These are phyloP conservation scores for Mesopsocus fuscifrons DNA, from an alignment of 2,888 invertebrate genomes.

Conservation along the genomic window DNA sequence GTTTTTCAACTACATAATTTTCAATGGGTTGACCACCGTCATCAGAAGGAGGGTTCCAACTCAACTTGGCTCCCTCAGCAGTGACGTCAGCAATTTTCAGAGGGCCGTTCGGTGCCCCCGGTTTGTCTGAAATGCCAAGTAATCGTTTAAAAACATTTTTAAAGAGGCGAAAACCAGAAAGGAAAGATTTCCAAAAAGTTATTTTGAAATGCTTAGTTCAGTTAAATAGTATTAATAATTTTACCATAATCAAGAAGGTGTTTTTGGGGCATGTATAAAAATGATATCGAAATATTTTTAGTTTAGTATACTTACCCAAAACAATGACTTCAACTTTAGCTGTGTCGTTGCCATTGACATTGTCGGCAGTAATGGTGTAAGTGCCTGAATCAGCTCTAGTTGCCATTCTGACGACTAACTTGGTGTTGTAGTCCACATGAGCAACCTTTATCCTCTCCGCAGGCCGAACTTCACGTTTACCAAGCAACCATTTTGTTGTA, in stretches of 20 bases:
- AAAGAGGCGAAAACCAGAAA: too few species aligned
- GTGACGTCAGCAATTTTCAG: conserved; percentile 77
- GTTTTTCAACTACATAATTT: conserved; percentile 85
- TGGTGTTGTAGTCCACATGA: conserved; percentile 70
- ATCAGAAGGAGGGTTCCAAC: conserved; percentile 86
- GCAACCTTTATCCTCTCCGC: conserved; percentile 58
- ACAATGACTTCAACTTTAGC: conserved; percentile 85
- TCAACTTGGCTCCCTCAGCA: conserved; percentile 72
- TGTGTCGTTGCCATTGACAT: conserved; percentile 82
- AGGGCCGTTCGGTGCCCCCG: conserved; percentile 80
- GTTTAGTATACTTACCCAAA: conserved; percentile 31
- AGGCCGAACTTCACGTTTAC: conserved; percentile 56
- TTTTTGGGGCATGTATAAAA: too few species aligned
- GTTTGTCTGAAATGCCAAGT: conserved; percentile 40
- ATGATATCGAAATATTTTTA: too few species aligned
- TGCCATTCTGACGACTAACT: conserved; percentile 56
- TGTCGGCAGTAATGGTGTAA: conserved; percentile 83
- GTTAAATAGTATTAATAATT: conserved; percentile 7
- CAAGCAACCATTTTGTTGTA: conserved; percentile 76
- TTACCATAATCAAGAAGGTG: too few species aligned
- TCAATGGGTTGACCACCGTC: conserved; percentile 90
- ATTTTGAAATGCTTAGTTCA: too few species aligned
- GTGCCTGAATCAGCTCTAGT: conserved; percentile 74
- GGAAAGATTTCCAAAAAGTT: too few species aligned
- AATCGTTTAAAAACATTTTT: background rate